These are phyloP conservation scores for Xiphias gladius DNA, from an alignment of 2,113 vertebrate genomes.

Conservation along the genomic window DNA sequence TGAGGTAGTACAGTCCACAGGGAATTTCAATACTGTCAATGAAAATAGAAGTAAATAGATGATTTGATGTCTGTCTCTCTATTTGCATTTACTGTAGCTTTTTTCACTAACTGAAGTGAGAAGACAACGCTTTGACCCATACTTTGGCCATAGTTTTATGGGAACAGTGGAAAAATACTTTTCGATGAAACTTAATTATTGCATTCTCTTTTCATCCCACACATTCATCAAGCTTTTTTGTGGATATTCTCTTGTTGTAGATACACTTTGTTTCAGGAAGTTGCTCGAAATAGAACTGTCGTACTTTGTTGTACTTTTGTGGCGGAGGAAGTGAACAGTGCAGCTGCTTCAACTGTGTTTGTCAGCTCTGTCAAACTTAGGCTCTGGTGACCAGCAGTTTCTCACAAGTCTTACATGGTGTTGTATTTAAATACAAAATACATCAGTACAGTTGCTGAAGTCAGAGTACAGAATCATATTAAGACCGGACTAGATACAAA, in stretches of 20 bases:
- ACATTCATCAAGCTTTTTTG: slow-evolving; percentile 9
- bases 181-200: slow-evolving; percentile 4
- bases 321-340: slow-evolving; percentile 61
- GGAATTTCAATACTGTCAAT: slow-evolving; percentile 35
- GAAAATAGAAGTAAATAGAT: slow-evolving; percentile 50
- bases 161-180: slow-evolving; percentile 17
- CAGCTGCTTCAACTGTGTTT: slow-evolving; percentile 47
- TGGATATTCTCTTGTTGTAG: slow-evolving; percentile 36
- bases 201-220: slow-evolving; percentile 11
- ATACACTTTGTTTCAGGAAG: slow-evolving; percentile 61
- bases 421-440: slow-evolving; percentile 42
- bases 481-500: neutral
- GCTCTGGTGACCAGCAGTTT: slow-evolving; percentile 23
- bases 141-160: neutral
- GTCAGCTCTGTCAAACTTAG: slow-evolving; percentile 40
- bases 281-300: slow-evolving; percentile 67
- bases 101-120: slow-evolving; percentile 4
- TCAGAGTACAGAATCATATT: neutral
- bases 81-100: slow-evolving; percentile 41
- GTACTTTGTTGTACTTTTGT: slow-evolving; percentile 48
- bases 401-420: slow-evolving; percentile 2
- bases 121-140: neutral
- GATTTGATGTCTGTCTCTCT: slow-evolving; percentile 21
- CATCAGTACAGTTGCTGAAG: neutral
- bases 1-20: slow-evolving; percentile 38